Base-by-base conservation (phyloP, 2,797 vertebrate genomes). In the Dallia pectoralis region DNA sequence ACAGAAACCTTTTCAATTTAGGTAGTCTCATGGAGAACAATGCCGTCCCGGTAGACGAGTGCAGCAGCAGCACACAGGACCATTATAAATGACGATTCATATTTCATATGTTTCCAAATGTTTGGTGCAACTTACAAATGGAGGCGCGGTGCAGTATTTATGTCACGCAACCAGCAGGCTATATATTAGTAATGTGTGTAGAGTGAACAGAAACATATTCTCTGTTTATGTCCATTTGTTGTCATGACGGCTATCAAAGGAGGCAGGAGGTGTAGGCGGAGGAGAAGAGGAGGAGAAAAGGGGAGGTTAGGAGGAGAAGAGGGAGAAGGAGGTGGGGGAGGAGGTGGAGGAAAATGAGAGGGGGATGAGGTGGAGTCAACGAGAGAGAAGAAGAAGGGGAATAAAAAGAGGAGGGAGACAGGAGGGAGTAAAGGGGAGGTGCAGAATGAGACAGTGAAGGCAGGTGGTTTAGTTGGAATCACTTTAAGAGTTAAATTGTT, bases 81-180 rank as follows among this genome's bases (percentile, higher is more conserved):
- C 93, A 93, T 95, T 96, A 96, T 94, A 95, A 96, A 89, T 89
- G 82, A 79, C 87, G 89, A 96, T 97, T 94, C 93, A 97, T 98
- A 96, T 97, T 97, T 97, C 92, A 97, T 96, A 95, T 86, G 93
- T 91, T 93, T 90, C 82, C 91, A 92, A 94, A 91, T 80, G 91
- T 93, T 94, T 93, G 84, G 90, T 87, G 86, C 93, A 88, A 87
- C 90, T 93, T 95, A 96, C 95, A 95, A 96, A 96, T 94, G 94
- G 92, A 96, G 91, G 88, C 87, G 93, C 93, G 93, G 95, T 96
- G 94, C 95, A 96, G 95, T 95, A 95, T 96, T 96, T 94, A 96
- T 96, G 96, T 90, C 91, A 91, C 94, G 95, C 90, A 95, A 93
- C 91, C 94, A 94, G 91, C 92, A 92, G 89, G 87, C 85, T 95